Evolutionary conservation across 2,888 invertebrate species (phyloP).

Genomic region (Stenodera caucasica): DNA sequence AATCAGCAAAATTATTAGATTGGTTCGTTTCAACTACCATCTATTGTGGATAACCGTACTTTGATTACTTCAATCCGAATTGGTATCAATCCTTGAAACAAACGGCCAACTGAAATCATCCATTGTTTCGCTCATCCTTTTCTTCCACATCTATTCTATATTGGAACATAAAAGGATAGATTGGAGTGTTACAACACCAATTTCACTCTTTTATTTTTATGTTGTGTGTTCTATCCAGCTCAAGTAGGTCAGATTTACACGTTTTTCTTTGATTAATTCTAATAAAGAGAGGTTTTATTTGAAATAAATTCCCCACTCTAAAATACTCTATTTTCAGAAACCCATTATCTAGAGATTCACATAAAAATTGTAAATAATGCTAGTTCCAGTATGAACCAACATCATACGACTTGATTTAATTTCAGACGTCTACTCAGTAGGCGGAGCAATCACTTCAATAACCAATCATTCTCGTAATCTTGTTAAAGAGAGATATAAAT

Average conservation of each 20-base stretch:
- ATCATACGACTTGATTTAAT: no score
- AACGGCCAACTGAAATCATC: neutral
- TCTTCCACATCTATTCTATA: neutral
- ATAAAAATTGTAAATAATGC: no score
- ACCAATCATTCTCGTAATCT: no score
- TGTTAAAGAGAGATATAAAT: no score
- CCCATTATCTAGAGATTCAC: no score
- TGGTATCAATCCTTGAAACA: conserved; percentile 22
- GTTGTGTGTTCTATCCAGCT: neutral
- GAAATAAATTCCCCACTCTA: no score
- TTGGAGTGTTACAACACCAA: neutral
- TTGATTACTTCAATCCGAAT: conserved; percentile 46
- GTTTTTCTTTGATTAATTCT: neutral
- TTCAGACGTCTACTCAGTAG: no score
- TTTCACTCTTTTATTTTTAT: neutral
- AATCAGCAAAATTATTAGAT: conserved; percentile 46
- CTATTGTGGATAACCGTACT: conserved; percentile 45
- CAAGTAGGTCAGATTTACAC: neutral
- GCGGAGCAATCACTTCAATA: no score
- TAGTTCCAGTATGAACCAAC: no score
- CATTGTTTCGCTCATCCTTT: neutral
- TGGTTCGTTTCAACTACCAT: conserved; percentile 34
- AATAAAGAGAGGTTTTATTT: neutral
- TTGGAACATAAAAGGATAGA: neutral
- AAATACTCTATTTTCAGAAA: no score